These are phyloP conservation scores for Corvus moneduloides DNA, from an alignment of 2,113 vertebrate genomes.

Conservation along the genomic window DNA sequence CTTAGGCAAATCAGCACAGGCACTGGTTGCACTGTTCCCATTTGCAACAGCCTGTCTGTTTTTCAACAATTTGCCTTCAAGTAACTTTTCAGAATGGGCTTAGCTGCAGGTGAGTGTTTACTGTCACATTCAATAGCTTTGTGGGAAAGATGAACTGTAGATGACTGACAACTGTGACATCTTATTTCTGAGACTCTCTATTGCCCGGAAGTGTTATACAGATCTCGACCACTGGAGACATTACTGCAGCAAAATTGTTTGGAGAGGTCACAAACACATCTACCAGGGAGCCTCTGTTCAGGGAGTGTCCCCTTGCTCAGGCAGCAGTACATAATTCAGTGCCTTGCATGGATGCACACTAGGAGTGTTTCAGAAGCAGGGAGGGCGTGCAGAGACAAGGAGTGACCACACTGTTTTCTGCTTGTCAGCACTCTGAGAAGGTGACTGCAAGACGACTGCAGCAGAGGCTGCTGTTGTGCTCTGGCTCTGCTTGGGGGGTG, in stretches of 20 bases:
- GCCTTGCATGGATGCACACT: background rate
- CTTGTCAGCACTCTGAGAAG: background rate
- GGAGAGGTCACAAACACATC: background rate
- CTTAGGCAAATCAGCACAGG: background rate
- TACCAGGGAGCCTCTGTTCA: background rate
- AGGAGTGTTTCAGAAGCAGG: background rate
- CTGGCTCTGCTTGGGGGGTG: background rate
- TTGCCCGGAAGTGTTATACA: background rate
- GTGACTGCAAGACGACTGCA: background rate
- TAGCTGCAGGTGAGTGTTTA: background rate
- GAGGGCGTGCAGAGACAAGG: accelerated
- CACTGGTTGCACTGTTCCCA: background rate
- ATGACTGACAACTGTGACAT: background rate
- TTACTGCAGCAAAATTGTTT: background rate
- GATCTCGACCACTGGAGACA: background rate
- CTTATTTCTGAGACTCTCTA: background rate
- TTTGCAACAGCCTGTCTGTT: background rate
- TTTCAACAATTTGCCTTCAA: slow-evolving; percentile 1
- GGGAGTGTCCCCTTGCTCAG: background rate
- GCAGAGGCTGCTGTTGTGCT: background rate
- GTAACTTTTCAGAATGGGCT: background rate
- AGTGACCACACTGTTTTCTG: background rate
- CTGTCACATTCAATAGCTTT: slow-evolving; percentile 4
- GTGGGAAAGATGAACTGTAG: background rate
- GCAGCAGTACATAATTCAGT: background rate